Conservation (phyloP, 2,113 vertebrate species). For the Podarcis raffonei region DNA sequence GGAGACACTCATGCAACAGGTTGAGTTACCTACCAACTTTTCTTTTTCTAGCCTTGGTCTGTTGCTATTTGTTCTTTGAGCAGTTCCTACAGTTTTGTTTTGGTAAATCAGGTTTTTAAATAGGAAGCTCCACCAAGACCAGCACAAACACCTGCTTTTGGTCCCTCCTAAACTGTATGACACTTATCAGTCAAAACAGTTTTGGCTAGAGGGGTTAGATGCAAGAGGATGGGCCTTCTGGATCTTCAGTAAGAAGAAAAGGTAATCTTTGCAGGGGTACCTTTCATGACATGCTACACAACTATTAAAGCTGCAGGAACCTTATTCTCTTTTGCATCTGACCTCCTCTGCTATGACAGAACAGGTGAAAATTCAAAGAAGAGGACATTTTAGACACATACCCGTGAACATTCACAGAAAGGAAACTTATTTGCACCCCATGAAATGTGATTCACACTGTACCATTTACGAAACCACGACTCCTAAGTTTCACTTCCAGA, state of each 20-base stretch:
- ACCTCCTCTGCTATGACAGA: background rate
- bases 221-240: no score
- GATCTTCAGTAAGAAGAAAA: no score
- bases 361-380: slow-evolving; percentile 22
- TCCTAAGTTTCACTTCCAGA: slow-evolving; percentile 6
- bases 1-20: background rate
- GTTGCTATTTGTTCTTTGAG: background rate
- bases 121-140: background rate
- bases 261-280: no score
- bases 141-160: background rate
- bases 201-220: background rate
- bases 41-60: background rate
- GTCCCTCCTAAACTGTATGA: no score
- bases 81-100: background rate
- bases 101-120: background rate
- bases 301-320: no score
- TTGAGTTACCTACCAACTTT: background rate
- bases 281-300: no score
- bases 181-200: background rate
- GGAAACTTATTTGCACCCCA: slow-evolving; percentile 26
- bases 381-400: slow-evolving; percentile 23
- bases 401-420: slow-evolving; percentile 35
- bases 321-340: no score
- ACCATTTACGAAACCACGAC: background rate
- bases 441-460: slow-evolving; percentile 1